A percentile compares a stretch with the other conserved stretches of the same genome.
Conservation (phyloP, 2,113 vertebrate species). For the Mionectes macconnelli region DNA sequence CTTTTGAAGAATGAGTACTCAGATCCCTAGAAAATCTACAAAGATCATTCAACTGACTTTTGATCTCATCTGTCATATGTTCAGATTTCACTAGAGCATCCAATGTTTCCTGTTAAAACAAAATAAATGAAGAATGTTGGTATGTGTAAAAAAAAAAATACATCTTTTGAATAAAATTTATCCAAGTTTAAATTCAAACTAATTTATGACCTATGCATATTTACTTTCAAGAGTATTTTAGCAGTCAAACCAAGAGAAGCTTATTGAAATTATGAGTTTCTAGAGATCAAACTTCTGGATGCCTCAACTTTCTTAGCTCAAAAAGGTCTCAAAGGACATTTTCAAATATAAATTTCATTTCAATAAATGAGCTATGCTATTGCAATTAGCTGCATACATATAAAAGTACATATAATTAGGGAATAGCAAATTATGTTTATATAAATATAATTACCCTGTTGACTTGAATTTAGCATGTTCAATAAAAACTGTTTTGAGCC, state of each 20-base stretch:
- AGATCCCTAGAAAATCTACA: conserved; percentile 92
- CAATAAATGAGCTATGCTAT: neutral
- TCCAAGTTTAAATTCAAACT: neutral
- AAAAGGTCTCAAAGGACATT: neutral
- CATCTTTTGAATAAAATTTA: neutral
- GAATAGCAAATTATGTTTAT: neutral
- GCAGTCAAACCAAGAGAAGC: neutral
- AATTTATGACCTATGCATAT: neutral
- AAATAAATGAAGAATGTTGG: neutral
- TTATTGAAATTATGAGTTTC: neutral
- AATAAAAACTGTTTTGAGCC: neutral
- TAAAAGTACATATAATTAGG: neutral
- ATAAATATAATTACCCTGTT: neutral
- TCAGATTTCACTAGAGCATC: conserved; percentile 86
- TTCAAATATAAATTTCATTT: neutral
- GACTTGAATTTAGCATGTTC: neutral
- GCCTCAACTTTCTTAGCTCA: neutral
- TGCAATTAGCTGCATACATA: neutral
- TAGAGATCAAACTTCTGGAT: neutral
- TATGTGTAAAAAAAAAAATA: neutral
- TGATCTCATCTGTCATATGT: conserved; percentile 88
- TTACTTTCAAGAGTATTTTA: neutral
- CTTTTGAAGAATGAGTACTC: conserved; percentile 85
- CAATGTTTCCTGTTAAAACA: conserved; percentile 79
- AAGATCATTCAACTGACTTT: conserved; percentile 90